phyloP scores from a whole-genome alignment of 1,140 invertebrate genomes.

The Phocides pigmalion region DNA sequence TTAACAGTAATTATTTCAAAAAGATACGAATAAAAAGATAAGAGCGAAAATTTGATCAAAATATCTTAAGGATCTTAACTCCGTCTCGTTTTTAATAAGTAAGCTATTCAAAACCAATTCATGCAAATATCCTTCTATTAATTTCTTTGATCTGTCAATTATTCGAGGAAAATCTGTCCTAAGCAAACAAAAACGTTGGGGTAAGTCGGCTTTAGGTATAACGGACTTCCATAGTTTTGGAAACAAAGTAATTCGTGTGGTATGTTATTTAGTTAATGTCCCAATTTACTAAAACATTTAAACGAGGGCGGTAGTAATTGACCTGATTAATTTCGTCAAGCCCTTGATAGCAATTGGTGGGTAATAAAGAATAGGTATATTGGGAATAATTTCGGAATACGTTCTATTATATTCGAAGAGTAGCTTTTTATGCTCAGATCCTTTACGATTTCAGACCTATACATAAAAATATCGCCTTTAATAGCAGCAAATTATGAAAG shows the following conservation, averaged over 20 bases:
- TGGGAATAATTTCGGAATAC: background rate
- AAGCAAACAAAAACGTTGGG: constrained; percentile 52
- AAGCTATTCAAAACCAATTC: constrained; percentile 28
- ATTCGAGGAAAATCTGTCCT: constrained; percentile 51
- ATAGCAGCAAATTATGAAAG: too few species aligned
- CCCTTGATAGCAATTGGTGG: background rate
- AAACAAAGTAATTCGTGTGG: constrained; percentile 31
- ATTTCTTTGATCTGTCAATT: constrained; percentile 61
- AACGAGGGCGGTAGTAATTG: constrained; percentile 16
- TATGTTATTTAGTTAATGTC: constrained; percentile 39
- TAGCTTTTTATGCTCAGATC: too few species aligned
- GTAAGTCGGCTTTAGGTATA: constrained; percentile 50
- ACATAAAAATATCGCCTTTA: too few species aligned
- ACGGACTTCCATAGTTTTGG: constrained; percentile 35
- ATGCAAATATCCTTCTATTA: constrained; percentile 38
- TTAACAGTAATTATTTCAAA: too few species aligned
- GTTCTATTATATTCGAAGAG: too few species aligned
- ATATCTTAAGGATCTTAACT: background rate
- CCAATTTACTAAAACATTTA: constrained; percentile 1
- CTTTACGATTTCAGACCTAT: too few species aligned
- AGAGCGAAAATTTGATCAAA: background rate
- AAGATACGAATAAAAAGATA: background rate
- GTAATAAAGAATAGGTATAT: background rate
- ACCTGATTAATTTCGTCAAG: constrained; percentile 16
- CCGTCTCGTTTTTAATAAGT: constrained; percentile 8